Percentiles rank a stretch among this genome's conserved stretches.
Conservation (phyloP, 2,888 invertebrate genomes). For the Patella caerulea region DNA sequence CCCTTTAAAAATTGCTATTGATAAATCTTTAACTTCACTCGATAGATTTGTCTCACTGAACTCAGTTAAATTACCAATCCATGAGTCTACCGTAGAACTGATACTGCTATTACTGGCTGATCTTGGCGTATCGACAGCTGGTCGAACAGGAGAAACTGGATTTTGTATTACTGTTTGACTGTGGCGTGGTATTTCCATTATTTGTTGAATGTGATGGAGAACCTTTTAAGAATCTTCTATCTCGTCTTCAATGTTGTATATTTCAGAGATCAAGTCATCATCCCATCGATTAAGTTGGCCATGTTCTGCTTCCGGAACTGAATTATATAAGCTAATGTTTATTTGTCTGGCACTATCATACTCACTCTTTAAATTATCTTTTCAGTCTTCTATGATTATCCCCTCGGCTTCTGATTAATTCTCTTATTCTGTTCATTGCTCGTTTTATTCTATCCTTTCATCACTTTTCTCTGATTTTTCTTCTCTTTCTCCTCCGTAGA, state of each 20-base stretch:
- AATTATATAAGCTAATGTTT: background rate
- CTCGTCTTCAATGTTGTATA: background rate
- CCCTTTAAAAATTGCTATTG: background rate
- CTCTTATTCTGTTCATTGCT: conserved; percentile 9
- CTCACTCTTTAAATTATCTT: background rate
- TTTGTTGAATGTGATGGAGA: background rate
- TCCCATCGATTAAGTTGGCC: background rate
- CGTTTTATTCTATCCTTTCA: conserved; percentile 12
- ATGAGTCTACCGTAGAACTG: background rate
- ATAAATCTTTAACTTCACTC: background rate
- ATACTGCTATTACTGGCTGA: background rate
- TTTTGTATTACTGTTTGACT: too few relatives aligned
- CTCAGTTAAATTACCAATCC: conserved; percentile 7
- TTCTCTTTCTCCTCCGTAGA: background rate
- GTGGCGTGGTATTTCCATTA: too few relatives aligned
- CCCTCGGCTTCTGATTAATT: background rate
- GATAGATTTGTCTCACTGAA: conserved; percentile 10
- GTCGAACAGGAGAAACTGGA: background rate
- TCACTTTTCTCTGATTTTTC: background rate
- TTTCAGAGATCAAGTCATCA: background rate
- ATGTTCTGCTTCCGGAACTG: background rate
- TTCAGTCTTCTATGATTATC: background rate
- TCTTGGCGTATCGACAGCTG: background rate
- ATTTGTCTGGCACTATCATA: background rate
- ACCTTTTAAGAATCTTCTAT: background rate